These are phyloP conservation scores for cat (Felis catus) DNA, from an alignment of 2,113 vertebrate species.

Conservation along the genomic window F.catus_Fca126_mat1.0 CM031416.1:101937501-101938000, in stretches of 20 bases:
- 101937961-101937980: not conserved
- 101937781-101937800: too few relatives aligned
- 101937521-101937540: not conserved
- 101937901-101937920: not conserved
- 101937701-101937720: too few relatives aligned
- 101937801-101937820: too few relatives aligned
- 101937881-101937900: not conserved
- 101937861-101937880: not conserved
- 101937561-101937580: not conserved
- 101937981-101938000: not conserved
- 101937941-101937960: not conserved
- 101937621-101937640: not conserved
- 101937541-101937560: not conserved
- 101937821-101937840: too few relatives aligned
- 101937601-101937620: not conserved
- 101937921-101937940: not conserved
- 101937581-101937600: not conserved
- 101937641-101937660: too few relatives aligned
- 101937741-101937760: too few relatives aligned
- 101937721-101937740: too few relatives aligned
- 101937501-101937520: not conserved
- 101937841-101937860: not conserved
- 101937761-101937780: too few relatives aligned
- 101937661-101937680: too few relatives aligned
- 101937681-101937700: too few relatives aligned